These are phyloP conservation scores for Uloborus diversus DNA, from an alignment of 1,140 invertebrate genomes.

Conservation along the genomic window DNA sequence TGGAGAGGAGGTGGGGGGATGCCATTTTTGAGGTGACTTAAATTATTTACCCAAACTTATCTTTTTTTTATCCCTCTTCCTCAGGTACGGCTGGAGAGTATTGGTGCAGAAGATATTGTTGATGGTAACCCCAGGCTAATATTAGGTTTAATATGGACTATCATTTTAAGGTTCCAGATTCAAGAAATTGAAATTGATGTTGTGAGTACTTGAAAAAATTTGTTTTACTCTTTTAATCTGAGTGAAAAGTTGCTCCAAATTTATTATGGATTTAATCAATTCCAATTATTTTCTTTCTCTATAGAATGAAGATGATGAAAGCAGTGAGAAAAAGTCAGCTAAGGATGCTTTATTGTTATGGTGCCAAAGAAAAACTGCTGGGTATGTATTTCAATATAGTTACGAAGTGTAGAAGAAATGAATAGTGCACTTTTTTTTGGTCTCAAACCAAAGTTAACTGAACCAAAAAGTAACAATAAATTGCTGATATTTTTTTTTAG, in stretches of 20 bases:
- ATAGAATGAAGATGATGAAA: slow-evolving; percentile 96
- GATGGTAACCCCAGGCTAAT: slow-evolving; percentile 95
- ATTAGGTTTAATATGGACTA: slow-evolving; percentile 98
- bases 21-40: no score
- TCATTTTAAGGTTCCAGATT: slow-evolving; percentile 86
- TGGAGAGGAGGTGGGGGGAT: no score
- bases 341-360: slow-evolving; percentile 98
- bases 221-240: neutral
- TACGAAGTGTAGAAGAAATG: no score
- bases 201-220: slow-evolving; percentile 43
- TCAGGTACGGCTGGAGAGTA: slow-evolving; percentile 96
- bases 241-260: neutral
- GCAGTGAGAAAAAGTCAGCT: slow-evolving; percentile 97
- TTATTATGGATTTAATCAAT: neutral
- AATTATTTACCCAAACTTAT: no score
- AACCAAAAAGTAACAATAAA: no score
- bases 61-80: no score
- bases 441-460: no score
- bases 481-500: no score
- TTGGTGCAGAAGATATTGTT: slow-evolving; percentile 98
- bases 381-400: slow-evolving; percentile 65
- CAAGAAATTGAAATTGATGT: slow-evolving; percentile 87
- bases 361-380: slow-evolving; percentile 98
- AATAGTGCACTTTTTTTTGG: no score
- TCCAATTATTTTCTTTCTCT: slow-evolving; percentile 48